A percentile compares a stretch with the other conserved stretches of the same genome.
Conservation (phyloP, 2,888 invertebrate species). For the Hoplodrina ambigua region DNA sequence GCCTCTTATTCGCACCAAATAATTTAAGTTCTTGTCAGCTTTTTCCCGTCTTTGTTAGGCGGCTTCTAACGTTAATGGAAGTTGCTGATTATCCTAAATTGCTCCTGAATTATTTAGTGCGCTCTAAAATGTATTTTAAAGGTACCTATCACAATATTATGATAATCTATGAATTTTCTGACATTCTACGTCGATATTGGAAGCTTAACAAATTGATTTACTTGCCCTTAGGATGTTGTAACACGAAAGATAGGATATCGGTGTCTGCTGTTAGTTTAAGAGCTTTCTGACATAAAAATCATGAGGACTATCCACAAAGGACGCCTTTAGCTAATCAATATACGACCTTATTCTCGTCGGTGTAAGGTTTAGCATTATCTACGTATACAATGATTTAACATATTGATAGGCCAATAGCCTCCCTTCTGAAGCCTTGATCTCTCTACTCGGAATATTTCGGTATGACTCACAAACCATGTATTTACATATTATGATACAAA, state of each 20-base stretch:
- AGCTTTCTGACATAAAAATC: conserved; percentile 70
- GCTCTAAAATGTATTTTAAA: conserved; percentile 20
- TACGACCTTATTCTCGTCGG: conserved; percentile 42
- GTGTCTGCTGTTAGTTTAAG: conserved; percentile 57
- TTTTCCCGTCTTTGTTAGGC: conserved; percentile 9
- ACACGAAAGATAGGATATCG: conserved; percentile 45
- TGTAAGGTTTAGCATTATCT: conserved; percentile 52
- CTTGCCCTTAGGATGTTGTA: conserved; percentile 35
- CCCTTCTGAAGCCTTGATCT: conserved; percentile 78
- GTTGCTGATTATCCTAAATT: conserved; percentile 34
- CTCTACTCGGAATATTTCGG: conserved; percentile 71
- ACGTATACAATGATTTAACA: conserved; percentile 55
- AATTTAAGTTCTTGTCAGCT: background rate
- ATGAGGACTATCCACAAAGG: conserved; percentile 61
- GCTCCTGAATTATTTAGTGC: conserved; percentile 29
- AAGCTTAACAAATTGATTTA: conserved; percentile 50
- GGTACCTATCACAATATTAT: background rate
- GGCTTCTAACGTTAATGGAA: conserved; percentile 25
- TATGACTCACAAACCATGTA: conserved; percentile 70
- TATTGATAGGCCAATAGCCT: conserved; percentile 79
- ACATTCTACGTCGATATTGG: conserved; percentile 16
- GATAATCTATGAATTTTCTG: conserved; percentile 6
- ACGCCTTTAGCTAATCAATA: conserved; percentile 44
- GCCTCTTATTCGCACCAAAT: conserved; percentile 25
- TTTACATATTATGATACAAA: conserved; percentile 56